A percentile compares a stretch with the other conserved stretches of the same genome.
Evolutionary conservation across 2,888 invertebrate species (phyloP).

Genomic region (Pediacus dermestoides): DNA sequence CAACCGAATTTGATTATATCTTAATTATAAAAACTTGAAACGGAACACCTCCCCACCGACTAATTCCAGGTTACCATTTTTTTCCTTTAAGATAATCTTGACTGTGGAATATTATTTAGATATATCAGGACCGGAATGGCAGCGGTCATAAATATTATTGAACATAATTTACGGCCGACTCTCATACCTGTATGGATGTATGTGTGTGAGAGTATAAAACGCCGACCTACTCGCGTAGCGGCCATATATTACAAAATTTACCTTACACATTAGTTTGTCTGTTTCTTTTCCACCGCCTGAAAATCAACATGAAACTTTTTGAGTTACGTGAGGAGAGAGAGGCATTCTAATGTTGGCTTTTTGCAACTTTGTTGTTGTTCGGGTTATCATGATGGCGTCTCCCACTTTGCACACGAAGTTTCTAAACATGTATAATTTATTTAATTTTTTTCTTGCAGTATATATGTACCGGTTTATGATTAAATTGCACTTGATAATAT

Average conservation of each 20-base stretch:
- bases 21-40: slow-evolving; percentile 1
- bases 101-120: slow-evolving; percentile 38
- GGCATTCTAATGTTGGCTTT: too few relatives aligned
- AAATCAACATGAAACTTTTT: too few relatives aligned
- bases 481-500: too few relatives aligned
- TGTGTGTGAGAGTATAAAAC: slow-evolving; percentile 30
- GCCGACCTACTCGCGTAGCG: slow-evolving; percentile 35
- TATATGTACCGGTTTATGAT: too few relatives aligned
- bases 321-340: too few relatives aligned
- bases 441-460: too few relatives aligned
- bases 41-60: not conserved
- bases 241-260: slow-evolving; percentile 32
- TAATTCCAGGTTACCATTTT: not conserved
- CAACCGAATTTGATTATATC: slow-evolving; percentile 1
- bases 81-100: slow-evolving; percentile 12
- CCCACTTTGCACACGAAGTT: too few relatives aligned
- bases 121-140: slow-evolving; percentile 45
- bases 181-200: slow-evolving; percentile 16
- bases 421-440: too few relatives aligned
- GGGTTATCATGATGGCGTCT: too few relatives aligned
- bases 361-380: too few relatives aligned
- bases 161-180: slow-evolving; percentile 48
- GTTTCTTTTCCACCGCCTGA: slow-evolving; percentile 28
- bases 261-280: slow-evolving; percentile 28
- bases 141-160: slow-evolving; percentile 48